A percentile compares a stretch with the other conserved stretches of the same genome.
phyloP scores from a whole-genome alignment of 2,888 invertebrate genomes.

The Polyommatus icarus region DNA sequence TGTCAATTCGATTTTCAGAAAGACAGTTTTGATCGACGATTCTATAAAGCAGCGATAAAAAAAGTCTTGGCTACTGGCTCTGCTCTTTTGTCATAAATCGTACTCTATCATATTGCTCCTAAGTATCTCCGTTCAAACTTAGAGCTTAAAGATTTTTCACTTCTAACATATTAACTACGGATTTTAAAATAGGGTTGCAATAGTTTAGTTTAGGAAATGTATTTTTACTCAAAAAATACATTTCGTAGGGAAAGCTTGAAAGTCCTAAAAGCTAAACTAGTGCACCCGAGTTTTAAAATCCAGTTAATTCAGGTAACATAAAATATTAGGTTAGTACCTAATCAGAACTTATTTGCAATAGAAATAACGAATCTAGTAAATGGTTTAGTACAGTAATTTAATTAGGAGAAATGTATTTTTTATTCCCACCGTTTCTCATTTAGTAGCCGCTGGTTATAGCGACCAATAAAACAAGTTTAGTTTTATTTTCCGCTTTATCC shows the following conservation, averaged over 20 bases:
- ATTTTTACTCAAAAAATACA: background rate
- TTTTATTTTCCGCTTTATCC: conserved; percentile 14
- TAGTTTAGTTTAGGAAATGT: background rate
- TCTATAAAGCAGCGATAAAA: too few relatives aligned
- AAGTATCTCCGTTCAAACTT: background rate
- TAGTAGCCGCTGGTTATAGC: conserved; percentile 9
- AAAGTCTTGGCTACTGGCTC: too few relatives aligned
- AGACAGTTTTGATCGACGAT: too few relatives aligned
- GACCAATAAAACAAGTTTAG: conserved; percentile 5
- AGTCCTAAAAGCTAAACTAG: background rate
- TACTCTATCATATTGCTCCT: background rate
- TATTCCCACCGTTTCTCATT: background rate
- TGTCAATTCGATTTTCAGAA: too few relatives aligned
- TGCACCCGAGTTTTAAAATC: background rate
- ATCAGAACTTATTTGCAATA: background rate
- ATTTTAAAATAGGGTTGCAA: too few relatives aligned
- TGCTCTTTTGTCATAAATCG: background rate
- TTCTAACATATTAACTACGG: background rate
- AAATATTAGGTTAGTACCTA: background rate
- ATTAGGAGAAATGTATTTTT: background rate
- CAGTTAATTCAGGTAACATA: background rate
- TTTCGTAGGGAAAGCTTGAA: background rate
- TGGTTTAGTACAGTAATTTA: background rate
- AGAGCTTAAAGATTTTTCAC: background rate
- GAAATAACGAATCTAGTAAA: background rate